Conservation (phyloP, 2,113 vertebrate genomes). For the Trochalopteron elliotii region DNA sequence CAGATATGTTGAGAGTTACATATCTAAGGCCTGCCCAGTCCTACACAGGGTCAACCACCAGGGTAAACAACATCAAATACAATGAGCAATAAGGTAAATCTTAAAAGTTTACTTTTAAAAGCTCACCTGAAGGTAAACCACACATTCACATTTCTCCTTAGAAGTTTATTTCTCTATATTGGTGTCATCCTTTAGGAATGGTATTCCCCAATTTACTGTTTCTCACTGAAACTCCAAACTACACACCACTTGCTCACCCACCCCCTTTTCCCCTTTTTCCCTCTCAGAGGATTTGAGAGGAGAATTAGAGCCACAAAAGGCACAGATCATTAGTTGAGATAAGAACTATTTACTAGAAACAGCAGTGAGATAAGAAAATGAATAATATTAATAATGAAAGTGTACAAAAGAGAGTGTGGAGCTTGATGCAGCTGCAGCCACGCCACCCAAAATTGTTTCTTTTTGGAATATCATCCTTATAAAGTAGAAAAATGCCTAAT, state of each 20-base stretch:
- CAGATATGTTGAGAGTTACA: accelerated
- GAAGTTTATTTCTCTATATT: background rate
- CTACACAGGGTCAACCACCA: background rate
- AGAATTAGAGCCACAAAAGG: background rate
- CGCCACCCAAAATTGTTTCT: accelerated
- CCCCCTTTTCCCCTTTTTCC: background rate
- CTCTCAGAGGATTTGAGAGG: background rate
- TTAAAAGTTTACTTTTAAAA: background rate
- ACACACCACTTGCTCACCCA: background rate
- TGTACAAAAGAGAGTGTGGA: background rate
- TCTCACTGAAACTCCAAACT: background rate
- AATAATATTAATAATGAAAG: background rate
- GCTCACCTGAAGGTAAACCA: background rate
- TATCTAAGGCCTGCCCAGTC: background rate
- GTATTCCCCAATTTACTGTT: background rate
- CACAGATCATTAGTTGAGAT: background rate
- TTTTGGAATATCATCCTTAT: background rate
- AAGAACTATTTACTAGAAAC: background rate
- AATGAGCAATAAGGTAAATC: background rate
- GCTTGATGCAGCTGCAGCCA: accelerated
- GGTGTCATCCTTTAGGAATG: background rate
- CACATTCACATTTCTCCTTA: background rate
- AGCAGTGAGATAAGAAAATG: background rate
- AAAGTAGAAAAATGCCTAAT: background rate
- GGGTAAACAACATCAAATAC: background rate